phyloP scores from a whole-genome alignment of 1,140 invertebrate species.

The Lutraria rhynchaena region DNA sequence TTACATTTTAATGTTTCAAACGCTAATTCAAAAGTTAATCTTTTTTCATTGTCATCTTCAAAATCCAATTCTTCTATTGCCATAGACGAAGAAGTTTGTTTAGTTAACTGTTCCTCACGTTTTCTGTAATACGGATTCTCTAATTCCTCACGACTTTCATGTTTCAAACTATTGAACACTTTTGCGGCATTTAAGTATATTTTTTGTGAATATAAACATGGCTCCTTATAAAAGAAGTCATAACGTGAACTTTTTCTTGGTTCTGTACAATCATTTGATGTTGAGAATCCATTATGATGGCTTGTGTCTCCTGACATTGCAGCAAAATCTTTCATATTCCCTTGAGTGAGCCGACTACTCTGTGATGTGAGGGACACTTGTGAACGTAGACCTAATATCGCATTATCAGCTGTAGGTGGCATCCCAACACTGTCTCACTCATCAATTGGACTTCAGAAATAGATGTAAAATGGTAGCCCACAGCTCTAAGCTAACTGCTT shows the following conservation, averaged over 20 bases:
- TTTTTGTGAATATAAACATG: conserved; percentile 69
- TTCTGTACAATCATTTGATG: conserved; percentile 5
- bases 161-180: conserved; percentile 64
- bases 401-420: conserved; percentile 54
- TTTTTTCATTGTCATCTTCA: conserved; percentile 70
- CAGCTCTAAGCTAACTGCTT: conserved; percentile 6
- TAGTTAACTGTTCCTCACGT: conserved; percentile 3
- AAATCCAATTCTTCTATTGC: conserved; percentile 68
- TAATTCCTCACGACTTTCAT: conserved; percentile 42
- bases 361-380: conserved; percentile 43
- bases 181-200: conserved; percentile 66
- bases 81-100: not conserved
- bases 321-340: conserved; percentile 24
- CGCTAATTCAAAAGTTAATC: conserved; percentile 72
- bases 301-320: conserved; percentile 41
- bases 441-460: not conserved
- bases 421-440: conserved; percentile 24
- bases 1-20: conserved; percentile 78
- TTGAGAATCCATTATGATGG: conserved; percentile 42
- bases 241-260: conserved; percentile 33
- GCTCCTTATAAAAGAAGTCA: conserved; percentile 71
- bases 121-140: conserved; percentile 33
- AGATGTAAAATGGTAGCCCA: not conserved
- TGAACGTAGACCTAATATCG: conserved; percentile 41
- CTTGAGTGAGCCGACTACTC: conserved; percentile 2